These are phyloP conservation scores for Engraulis encrasicolus DNA, from an alignment of 2,113 vertebrate species.

Conservation along the genomic window DNA sequence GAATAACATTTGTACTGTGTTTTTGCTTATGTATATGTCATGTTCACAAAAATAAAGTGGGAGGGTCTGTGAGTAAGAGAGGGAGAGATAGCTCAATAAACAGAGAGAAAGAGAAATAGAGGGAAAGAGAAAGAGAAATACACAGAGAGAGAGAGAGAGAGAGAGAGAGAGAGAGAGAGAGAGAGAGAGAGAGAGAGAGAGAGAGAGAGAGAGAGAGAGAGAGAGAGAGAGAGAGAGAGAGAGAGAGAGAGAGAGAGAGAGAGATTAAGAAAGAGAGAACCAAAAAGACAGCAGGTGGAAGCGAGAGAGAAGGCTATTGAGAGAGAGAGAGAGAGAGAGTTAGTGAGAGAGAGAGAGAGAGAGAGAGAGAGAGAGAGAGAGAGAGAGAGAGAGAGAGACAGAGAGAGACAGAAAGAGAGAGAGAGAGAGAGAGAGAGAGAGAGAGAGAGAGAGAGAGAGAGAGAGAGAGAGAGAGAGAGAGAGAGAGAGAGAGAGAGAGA, in stretches of 20 bases:
- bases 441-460: not conserved
- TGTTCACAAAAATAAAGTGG: no score
- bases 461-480: no score
- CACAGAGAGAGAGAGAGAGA: no score
- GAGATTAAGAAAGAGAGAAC: no score
- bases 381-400: not conserved
- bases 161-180: no score
- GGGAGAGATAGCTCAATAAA: no score
- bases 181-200: no score
- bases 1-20: not conserved
- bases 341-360: not conserved
- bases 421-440: not conserved
- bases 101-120: no score
- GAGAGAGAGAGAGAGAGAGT: not conserved
- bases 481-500: not conserved
- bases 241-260: not conserved
- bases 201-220: no score
- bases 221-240: not conserved
- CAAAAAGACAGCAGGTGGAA: no score
- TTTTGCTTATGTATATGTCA: not conserved
- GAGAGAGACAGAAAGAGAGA: constrained; percentile 1
- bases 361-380: constrained; percentile 5
- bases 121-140: no score
- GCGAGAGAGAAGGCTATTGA: not conserved
- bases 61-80: no score